Base-by-base conservation (phyloP, 2,113 vertebrate species). In the Sclerurus mexicanus region DNA sequence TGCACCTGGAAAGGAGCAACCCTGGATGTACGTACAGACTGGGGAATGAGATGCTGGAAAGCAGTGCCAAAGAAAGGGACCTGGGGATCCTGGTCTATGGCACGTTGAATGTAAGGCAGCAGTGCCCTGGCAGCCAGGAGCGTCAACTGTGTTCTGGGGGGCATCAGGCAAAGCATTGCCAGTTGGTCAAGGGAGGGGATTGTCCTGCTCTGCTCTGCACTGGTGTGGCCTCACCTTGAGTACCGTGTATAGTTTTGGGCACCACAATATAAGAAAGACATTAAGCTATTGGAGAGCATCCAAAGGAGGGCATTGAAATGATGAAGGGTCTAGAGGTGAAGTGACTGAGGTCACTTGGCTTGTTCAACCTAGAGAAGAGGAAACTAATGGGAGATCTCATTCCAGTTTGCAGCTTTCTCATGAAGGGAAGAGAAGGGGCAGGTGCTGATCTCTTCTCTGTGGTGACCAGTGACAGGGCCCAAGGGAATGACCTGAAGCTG, bases 121-220 rank as follows among this genome's bases (percentile, higher is more conserved):
- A 66, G 68, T 59, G 77, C 44, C 44, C 37, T 66, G 77, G 33
- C 37, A 74, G 44, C 44, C 37, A 59, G 22, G 15, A 66, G 33
- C 18, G 27, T 8, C 22, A 66, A 1, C 1, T 1, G 0, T 40
- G 24, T 47, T n/a, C 40, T 39, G n/a, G 20, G 13, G 28, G 9
- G 1, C 44, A 74, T 44, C 59, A 80, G 67, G 22, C 7, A 4
- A 37, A 58, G 40, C 31, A 73, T 42, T 0, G 0, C 27, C 49
- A 56, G 17, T 21, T 0, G 0, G 30, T 25, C 21, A n/a, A 47
- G n/a, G 35, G 8, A 49, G 14, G 10, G 17, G 58, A 64, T 31
- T 79, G 58, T 35, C 30, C 49, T 1, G 1, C 40, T 63, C 24
- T 63, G 23, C n/a, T 63, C 49, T 56, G 58, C 7, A 1, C n/a